Conservation (phyloP, 2,888 invertebrate genomes). For the Netelia melanura region DNA sequence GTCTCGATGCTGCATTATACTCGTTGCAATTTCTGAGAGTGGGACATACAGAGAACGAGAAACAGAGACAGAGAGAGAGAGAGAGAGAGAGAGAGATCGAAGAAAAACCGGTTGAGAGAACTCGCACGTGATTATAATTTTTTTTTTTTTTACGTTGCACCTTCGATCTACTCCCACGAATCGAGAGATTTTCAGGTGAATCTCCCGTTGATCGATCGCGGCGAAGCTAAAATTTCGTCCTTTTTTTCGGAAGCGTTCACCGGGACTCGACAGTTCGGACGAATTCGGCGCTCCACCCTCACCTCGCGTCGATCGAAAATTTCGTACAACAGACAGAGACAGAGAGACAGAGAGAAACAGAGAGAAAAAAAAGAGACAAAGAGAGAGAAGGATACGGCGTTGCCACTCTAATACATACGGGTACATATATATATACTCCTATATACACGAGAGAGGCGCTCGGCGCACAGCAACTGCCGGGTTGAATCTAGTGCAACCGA, state of each 20-base stretch:
- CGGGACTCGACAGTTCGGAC: background rate
- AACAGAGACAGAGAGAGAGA: constrained; percentile 7
- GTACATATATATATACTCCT: constrained; percentile 8
- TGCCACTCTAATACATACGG: constrained; percentile 28
- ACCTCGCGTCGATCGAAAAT: constrained; percentile 22
- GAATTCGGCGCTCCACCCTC: constrained; percentile 12
- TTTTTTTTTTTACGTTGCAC: constrained; percentile 11
- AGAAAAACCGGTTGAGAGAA: constrained; percentile 34
- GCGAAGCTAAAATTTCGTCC: background rate
- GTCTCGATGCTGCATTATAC: constrained; percentile 34
- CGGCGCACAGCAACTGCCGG: constrained; percentile 52
- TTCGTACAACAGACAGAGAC: constrained; percentile 17
- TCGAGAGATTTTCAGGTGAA: constrained; percentile 15
- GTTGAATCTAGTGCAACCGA: constrained; percentile 68
- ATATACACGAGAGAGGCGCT: constrained; percentile 34
- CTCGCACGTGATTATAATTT: constrained; percentile 17
- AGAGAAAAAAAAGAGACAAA: constrained; percentile 21
- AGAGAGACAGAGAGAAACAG: constrained; percentile 9
- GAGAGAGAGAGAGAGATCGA: constrained; percentile 23
- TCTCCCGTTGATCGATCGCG: background rate
- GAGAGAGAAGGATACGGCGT: constrained; percentile 31
- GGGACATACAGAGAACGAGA: background rate
- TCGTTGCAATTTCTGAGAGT: constrained; percentile 37
- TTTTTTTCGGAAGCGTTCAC: background rate
- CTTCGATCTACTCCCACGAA: constrained; percentile 16